Conservation (phyloP, 2,888 invertebrate species). For the Cantharis rufa region DNA sequence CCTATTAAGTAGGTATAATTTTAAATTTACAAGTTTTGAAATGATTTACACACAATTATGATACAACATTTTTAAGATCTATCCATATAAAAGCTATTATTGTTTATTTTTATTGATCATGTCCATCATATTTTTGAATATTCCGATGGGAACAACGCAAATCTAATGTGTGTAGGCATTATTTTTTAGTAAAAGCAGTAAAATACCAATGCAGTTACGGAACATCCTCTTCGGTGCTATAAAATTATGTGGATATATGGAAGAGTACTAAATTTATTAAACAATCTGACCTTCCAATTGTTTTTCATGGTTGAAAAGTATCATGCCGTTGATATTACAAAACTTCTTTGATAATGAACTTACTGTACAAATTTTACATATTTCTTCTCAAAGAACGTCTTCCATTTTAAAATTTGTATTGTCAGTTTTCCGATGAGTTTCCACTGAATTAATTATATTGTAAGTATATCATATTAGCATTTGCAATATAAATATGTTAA, state of each 20-base stretch:
- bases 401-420: not conserved
- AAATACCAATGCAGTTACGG: not conserved
- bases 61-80: too few relatives aligned
- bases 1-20: not conserved
- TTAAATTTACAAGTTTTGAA: not conserved
- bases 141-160: not conserved
- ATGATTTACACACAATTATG: not conserved
- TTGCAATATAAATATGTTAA: not conserved
- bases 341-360: not conserved
- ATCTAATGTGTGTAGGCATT: not conserved
- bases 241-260: not conserved
- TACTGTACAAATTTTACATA: not conserved
- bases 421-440: too few relatives aligned
- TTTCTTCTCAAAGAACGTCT: not conserved
- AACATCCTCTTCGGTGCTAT: not conserved
- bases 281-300: not conserved
- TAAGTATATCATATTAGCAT: not conserved
- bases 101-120: not conserved
- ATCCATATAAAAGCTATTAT: too few relatives aligned
- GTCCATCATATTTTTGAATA: not conserved
- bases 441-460: too few relatives aligned
- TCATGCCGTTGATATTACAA: not conserved
- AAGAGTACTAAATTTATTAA: not conserved
- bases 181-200: not conserved
- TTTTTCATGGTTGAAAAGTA: constrained; percentile 1